Evolutionary conservation across 2,797 vertebrate species (phyloP).

Genomic region (Menidia menidia): DNA sequence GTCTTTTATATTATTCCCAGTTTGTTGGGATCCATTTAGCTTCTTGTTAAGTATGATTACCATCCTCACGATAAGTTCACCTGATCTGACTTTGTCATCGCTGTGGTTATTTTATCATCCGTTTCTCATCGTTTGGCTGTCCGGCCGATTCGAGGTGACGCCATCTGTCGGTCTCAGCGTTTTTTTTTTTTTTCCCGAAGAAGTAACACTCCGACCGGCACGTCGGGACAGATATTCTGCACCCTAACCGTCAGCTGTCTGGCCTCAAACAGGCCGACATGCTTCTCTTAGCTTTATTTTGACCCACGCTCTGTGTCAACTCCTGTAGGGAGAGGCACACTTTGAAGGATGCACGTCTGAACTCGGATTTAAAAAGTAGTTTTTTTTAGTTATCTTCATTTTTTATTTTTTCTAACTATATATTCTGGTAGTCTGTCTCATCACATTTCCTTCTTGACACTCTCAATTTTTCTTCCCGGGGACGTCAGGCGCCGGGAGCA

Average conservation of each 20-base stretch:
- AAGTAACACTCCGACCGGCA: constrained; percentile 30
- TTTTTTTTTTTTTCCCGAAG: constrained; percentile 1
- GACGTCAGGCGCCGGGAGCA: constrained; percentile 43
- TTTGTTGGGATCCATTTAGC: too few relatives aligned
- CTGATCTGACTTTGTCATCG: too few relatives aligned
- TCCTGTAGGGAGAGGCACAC: background rate
- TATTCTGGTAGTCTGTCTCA: constrained; percentile 26
- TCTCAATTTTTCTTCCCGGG: constrained; percentile 53
- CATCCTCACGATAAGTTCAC: too few relatives aligned
- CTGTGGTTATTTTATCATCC: too few relatives aligned
- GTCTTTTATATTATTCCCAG: too few relatives aligned
- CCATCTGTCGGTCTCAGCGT: constrained; percentile 35
- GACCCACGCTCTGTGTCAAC: background rate
- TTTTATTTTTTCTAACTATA: constrained; percentile 4
- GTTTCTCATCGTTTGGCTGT: constrained; percentile 23
- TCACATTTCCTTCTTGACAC: constrained; percentile 3
- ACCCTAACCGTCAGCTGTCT: constrained; percentile 9
- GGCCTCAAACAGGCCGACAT: background rate
- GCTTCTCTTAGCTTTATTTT: constrained; percentile 1
- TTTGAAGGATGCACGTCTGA: constrained; percentile 1
- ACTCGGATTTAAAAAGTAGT: background rate
- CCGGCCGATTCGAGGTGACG: constrained; percentile 40
- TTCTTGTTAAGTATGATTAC: too few relatives aligned
- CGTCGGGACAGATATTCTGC: constrained; percentile 16
- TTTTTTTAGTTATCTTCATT: background rate